Conservation (phyloP, 2,113 vertebrate genomes). For the Lepus timidus region DNA sequence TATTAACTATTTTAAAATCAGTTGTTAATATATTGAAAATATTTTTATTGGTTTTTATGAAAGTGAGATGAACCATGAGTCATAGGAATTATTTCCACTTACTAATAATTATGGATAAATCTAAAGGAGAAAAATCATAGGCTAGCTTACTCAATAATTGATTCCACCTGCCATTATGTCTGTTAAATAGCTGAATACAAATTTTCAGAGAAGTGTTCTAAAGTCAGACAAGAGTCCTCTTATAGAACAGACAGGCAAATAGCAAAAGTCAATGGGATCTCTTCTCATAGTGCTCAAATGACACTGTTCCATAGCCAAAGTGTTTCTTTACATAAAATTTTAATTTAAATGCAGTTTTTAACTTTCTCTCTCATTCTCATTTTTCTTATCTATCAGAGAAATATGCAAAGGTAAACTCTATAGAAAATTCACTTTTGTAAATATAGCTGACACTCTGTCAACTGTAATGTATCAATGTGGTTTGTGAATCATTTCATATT, state of each 20-base stretch:
- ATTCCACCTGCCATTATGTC: background rate
- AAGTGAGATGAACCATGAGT: background rate
- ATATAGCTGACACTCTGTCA: background rate
- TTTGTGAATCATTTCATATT: background rate
- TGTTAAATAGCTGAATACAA: background rate
- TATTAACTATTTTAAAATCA: background rate
- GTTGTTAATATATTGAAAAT: background rate
- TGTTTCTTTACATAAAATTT: background rate
- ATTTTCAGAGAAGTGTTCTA: background rate
- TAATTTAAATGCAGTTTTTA: background rate
- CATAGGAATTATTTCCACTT: constrained; percentile 4
- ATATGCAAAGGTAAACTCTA: background rate
- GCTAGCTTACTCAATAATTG: background rate
- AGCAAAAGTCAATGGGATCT: background rate
- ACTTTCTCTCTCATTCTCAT: background rate
- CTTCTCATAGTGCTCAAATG: background rate
- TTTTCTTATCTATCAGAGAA: constrained; percentile 15
- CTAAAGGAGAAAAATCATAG: background rate
- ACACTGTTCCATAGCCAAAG: background rate
- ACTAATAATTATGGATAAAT: constrained; percentile 19
- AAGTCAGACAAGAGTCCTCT: background rate
- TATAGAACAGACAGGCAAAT: constrained; percentile 22
- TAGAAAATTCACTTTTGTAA: constrained; percentile 3
- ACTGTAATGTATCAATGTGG: background rate
- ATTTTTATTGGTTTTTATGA: background rate